phyloP scores from a whole-genome alignment of 2,888 invertebrate species.

The Cosmopolites sordidus region DNA sequence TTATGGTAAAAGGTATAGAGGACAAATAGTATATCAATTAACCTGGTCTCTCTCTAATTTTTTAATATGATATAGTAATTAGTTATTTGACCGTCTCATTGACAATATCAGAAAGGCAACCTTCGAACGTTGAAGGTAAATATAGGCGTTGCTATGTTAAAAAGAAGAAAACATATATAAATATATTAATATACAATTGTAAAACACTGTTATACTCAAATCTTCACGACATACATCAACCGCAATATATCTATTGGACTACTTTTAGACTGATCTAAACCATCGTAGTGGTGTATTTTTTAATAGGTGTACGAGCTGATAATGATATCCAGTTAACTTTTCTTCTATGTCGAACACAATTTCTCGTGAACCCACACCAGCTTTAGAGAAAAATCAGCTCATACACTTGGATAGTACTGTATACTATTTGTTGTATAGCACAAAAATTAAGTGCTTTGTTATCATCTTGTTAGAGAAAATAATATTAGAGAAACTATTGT shows the following conservation, averaged over 20 bases:
- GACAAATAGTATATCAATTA: too few relatives aligned
- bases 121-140: neutral
- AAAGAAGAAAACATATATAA: neutral
- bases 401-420: conserved; percentile 1
- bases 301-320: neutral
- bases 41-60: too few relatives aligned
- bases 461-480: conserved; percentile 10
- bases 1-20: too few relatives aligned
- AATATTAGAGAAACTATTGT: conserved; percentile 13
- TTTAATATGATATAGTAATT: neutral
- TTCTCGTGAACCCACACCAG: neutral
- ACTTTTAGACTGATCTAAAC: conserved; percentile 5
- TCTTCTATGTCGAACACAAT: neutral
- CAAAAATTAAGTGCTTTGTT: conserved; percentile 12
- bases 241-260: conserved; percentile 3
- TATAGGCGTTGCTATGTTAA: neutral
- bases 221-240: conserved; percentile 2
- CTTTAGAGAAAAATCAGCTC: neutral
- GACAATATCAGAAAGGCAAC: neutral
- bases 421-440: conserved; percentile 7
- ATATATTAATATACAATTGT: conserved; percentile 1
- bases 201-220: neutral
- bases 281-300: neutral
- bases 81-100: neutral
- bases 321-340: neutral